Evolutionary conservation across 2,113 vertebrate species (phyloP).

Genomic region (Daubentonia madagascariensis): DNA sequence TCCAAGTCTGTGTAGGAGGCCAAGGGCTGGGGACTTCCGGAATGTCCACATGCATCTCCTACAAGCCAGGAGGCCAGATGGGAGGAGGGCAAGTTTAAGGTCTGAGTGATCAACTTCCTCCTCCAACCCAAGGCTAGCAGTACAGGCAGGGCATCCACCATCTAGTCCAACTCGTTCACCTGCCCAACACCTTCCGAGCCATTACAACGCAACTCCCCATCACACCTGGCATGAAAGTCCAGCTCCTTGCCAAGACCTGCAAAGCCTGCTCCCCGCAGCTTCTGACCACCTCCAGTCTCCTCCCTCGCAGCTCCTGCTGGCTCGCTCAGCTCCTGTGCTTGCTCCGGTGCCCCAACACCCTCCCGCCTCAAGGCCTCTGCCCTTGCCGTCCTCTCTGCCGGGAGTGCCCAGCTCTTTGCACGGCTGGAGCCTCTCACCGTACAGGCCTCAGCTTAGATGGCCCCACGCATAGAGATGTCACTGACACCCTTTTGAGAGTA

Average conservation of each 20-base stretch:
- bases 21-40: not conserved
- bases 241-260: not conserved
- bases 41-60: not conserved
- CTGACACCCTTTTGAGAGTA: not conserved
- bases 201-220: not conserved
- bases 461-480: not conserved
- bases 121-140: not conserved
- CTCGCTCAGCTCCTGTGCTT: not conserved
- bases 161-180: not conserved
- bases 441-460: not conserved
- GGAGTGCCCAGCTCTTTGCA: not conserved
- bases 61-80: not conserved
- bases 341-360: not conserved
- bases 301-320: fast-evolving
- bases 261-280: not conserved
- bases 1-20: not conserved
- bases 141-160: not conserved
- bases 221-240: not conserved
- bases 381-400: not conserved
- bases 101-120: not conserved
- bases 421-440: not conserved
- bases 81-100: not conserved
- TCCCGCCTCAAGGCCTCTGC: too few relatives aligned
- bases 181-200: not conserved
- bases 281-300: not conserved